Evolutionary conservation across 2,888 invertebrate species (phyloP), one percentile per base, ranked within the genome.

Genomic region (Chromoteleia sp.): DNA sequence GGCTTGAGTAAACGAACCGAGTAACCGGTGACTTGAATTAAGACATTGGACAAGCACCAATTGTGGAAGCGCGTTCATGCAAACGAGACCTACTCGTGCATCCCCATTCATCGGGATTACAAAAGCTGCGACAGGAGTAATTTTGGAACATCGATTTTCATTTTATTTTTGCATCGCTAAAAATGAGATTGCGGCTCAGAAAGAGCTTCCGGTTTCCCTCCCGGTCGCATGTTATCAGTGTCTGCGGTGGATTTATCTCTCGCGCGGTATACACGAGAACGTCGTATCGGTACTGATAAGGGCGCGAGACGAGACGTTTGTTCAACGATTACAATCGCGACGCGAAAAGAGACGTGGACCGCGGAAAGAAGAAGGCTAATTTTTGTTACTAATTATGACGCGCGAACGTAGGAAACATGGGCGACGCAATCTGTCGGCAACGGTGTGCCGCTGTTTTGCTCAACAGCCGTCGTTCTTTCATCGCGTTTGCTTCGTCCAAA

Each of bases 291-390:
- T 15, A 6, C 12, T 36, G 75, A 75, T 65, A 75, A 75, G 8
- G 14, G 39, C 19, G 10, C 58, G 45, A 50, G 14, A 54, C 58
- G 45, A 74, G 70, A 59, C 73, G 45, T 71, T 75, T 75, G 68
- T 79, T 70, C 73, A 63, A 73, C 19, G 50, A 63, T 80, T 61
- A 59, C 50, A 75, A 15, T 12, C 39, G 15, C 15, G 25, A 52
- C 14, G n/a, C 17, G 29, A 15, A 39, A 36, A 10, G 12, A 21
- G 10, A 12, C 21, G 12, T 8, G 10, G 1, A 25, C 12, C 45
- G 30, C 1, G 10, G 10, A 36, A 36, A 36, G 6, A 6, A 25
- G 25, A 6, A 25, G 25, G 25, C 14, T 14, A 39, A 39, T 39
- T 39, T 14, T 39, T 39, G n/a, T n/a, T n/a, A n/a, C n/a, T n/a